phyloP scores from a whole-genome alignment of 1,140 invertebrate species.

The Calosoma granatense region DNA sequence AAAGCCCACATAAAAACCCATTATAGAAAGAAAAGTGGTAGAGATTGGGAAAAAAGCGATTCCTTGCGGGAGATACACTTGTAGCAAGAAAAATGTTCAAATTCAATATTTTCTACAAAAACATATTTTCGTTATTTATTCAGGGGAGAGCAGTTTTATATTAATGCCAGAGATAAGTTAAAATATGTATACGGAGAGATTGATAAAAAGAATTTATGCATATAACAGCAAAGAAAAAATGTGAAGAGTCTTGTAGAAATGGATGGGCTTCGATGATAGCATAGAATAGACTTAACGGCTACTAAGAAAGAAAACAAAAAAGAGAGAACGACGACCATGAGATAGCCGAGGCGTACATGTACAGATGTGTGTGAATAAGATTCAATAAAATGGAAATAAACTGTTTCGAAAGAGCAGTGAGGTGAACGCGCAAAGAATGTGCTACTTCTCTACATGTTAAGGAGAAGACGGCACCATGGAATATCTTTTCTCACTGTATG shows the following conservation, averaged over 20 bases:
- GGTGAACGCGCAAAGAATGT: neutral
- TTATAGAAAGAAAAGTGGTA: too few species aligned
- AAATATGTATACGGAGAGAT: neutral
- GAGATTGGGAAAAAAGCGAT: too few species aligned
- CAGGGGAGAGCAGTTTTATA: too few species aligned
- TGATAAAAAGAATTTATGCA: neutral
- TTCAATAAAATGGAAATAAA: conserved; percentile 9
- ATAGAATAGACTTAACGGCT: neutral
- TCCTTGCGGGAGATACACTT: too few species aligned
- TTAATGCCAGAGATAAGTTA: neutral
- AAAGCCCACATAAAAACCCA: too few species aligned
- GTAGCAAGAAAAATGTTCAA: too few species aligned
- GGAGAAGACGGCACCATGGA: neutral
- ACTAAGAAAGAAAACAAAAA: neutral
- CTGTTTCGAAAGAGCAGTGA: neutral
- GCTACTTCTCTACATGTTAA: neutral
- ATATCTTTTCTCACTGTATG: neutral
- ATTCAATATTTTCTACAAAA: too few species aligned
- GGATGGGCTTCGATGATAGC: neutral
- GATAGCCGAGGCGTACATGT: neutral
- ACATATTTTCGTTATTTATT: too few species aligned
- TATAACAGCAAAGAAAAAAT: neutral
- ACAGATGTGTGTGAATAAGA: neutral
- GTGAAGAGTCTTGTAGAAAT: neutral
- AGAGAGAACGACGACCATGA: neutral